Evolutionary conservation across 2,113 vertebrate species (phyloP).

Genomic region (Anser brachyrhynchus): DNA sequence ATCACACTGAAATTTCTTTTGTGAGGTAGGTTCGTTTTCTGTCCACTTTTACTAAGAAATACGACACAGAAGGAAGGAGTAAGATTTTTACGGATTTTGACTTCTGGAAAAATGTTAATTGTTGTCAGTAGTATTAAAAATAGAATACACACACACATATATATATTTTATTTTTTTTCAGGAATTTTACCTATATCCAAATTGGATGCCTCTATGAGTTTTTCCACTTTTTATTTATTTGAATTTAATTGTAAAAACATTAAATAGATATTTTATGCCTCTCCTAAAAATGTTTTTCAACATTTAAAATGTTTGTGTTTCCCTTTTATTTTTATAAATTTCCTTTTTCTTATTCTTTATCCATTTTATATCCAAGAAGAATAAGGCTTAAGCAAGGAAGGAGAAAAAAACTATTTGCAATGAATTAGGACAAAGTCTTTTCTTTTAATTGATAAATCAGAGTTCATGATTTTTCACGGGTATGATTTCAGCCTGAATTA

Average conservation of each 20-base stretch:
- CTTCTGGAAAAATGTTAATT: background rate
- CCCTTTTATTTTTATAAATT: background rate
- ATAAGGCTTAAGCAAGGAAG: background rate
- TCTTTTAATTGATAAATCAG: background rate
- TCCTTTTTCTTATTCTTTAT: background rate
- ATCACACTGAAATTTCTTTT: background rate
- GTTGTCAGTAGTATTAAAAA: background rate
- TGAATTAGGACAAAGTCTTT: rapidly evolving
- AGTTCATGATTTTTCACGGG: background rate
- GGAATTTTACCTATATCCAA: background rate
- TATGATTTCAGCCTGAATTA: background rate
- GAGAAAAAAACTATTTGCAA: background rate
- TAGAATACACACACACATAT: background rate
- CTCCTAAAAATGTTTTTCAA: background rate
- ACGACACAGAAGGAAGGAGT: background rate
- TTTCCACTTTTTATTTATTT: background rate
- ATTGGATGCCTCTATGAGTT: background rate
- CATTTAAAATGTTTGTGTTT: background rate
- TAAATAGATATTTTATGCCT: background rate
- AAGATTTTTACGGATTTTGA: background rate
- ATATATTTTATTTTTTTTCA: background rate
- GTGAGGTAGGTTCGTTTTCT: background rate
- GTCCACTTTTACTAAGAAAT: background rate
- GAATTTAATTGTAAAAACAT: background rate
- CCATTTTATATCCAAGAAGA: background rate